Evolutionary conservation across 2,797 vertebrate species (phyloP), one percentile per base, ranked within the genome.

Genomic region (Champsocephalus gunnari): DNA sequence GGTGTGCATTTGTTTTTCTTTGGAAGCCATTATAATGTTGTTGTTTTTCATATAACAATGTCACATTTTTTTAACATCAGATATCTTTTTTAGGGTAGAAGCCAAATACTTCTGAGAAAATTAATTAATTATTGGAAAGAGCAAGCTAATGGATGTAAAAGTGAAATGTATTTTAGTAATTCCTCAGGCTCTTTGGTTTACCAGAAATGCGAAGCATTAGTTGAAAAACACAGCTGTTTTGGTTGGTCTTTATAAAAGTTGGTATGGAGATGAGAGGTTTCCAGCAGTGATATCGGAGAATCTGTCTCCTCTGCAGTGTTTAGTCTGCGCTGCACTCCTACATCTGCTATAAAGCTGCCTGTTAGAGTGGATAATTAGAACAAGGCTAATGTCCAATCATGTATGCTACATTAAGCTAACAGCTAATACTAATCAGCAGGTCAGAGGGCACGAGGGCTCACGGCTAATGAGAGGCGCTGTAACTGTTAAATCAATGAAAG

Each of bases 321-420:
- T 92, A 92, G 89, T 91, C 89, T 92, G 85, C 66, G 75, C 71
- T 66, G 12, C 50, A 60, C 62, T 71, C 64, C 66, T 17, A 78
- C 90, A 91, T 91, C 91, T 94, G 91, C 78, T 77, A 47, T 76
- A 88, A 91, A 91, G 89, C 88, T 92, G 91, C 73, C 66, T 77
- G 76, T 71, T 67, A 34, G 43, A 76, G 4, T 48, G 50, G 57
- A 68, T 84, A 83, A 90, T 92, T 84, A 73, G 61, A 82, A 73
- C 73, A 70, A 79, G 77, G 73, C 83, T 87, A 83, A 87, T 81
- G 73, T 83, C 77, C 87, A 79, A 82, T 88, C 75, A 73, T 82
- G 60, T 71, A 67, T 61, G 81, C 82, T 76, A 74, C 88, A 86
- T 91, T 74, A 84, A 79, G 57, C 60, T 74, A 68, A 77, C 78